Evolutionary conservation across 2,888 invertebrate genomes (phyloP), one percentile per base, ranked within the genome.

Genomic region (Agapostemon virescens): DNA sequence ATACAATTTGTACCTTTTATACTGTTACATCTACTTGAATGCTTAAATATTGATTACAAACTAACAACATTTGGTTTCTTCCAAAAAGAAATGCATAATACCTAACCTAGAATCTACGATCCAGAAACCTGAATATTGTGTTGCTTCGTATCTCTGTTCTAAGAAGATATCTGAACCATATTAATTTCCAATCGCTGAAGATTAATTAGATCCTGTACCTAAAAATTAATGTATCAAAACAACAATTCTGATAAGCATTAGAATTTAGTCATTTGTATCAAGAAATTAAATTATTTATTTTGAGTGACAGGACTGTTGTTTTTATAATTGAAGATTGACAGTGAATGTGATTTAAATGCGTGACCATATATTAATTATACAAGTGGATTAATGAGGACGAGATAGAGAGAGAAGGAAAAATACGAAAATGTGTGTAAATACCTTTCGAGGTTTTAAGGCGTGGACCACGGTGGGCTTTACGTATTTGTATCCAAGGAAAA

Each of bases 381-480:
- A 5, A 64, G 36, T 13, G 2, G 11, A 11, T 20, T 17, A 72
- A 26, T 15, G 5, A 2, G 11, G 20, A 2, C 9, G 23, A 55
- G 55, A 7, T 13, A 15, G 15, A 40, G 40, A 49, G 49, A 49
- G 1, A 26, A 2, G 17, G 30, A 45, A 36, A 20, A 36, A 63
- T n/a, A 3, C 0, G 36, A 42, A 15, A 40, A 2, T 20, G 26
- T 68, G 49, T 84, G 74, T 82, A 77, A 85, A 92, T 91, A 94
- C 94, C 92, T 93, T 93, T 90, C 93, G 94, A 69, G 93, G 83
- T 88, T 94, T 94, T 71, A 93, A 92, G 49, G 95, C 95, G 88
- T 94, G 91, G 15, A 94, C 94, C 81, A 92, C 91, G 77, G 90
- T 91, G 20, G 89, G 87, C 86, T 91, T 92, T 42, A 90, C 85